Evolutionary conservation across 1,140 invertebrate species (phyloP).

Genomic region (Saccostrea glomerata): DNA sequence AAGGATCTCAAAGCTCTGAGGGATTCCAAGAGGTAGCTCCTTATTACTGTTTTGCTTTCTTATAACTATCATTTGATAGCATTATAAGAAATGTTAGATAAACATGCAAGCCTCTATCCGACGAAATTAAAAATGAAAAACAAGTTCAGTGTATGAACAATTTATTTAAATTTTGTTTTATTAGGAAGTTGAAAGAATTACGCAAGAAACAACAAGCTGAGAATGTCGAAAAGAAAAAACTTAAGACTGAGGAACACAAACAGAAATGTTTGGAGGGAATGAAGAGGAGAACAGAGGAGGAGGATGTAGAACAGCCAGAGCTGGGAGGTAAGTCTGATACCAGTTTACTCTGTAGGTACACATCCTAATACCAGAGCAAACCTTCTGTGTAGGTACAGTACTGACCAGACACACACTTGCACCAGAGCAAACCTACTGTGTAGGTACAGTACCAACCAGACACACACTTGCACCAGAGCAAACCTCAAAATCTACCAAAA

Average conservation of each 20-base stretch:
- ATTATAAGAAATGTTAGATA: too few species aligned
- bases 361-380: too few species aligned
- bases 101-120: too few species aligned
- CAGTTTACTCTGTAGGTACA: neutral
- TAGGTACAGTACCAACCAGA: too few species aligned
- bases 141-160: too few species aligned
- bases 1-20: constrained; percentile 83
- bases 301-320: constrained; percentile 39
- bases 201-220: constrained; percentile 87
- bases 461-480: too few species aligned
- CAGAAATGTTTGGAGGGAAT: constrained; percentile 82
- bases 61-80: too few species aligned
- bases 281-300: constrained; percentile 39
- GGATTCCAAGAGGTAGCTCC: constrained; percentile 69
- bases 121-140: too few species aligned
- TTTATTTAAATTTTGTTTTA: constrained; percentile 23
- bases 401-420: too few species aligned
- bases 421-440: too few species aligned
- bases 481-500: too few species aligned
- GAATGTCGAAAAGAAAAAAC: constrained; percentile 87
- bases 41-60: neutral
- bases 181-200: constrained; percentile 85
- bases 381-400: too few species aligned
- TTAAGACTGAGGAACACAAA: constrained; percentile 84
- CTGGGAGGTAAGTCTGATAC: neutral